These are phyloP conservation scores for Actinernus sp. DNA, from an alignment of 92 coral and sea anemone genomes.

Conservation along the genomic window DNA sequence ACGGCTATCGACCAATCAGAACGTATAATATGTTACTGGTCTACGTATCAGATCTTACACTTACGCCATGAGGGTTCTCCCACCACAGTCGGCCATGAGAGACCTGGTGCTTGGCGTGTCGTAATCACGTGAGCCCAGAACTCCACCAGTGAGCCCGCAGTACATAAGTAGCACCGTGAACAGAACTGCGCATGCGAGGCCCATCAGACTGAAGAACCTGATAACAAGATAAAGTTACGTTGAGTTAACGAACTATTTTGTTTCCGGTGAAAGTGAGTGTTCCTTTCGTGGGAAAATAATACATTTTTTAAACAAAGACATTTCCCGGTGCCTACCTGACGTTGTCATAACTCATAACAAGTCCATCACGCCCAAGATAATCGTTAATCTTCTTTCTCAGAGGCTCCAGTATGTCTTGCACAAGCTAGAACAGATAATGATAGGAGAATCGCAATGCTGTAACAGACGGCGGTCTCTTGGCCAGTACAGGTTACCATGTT, in stretches of 20 bases:
- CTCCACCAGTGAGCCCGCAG: constrained; percentile 50
- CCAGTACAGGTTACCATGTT: too few species aligned
- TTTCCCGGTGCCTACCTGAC: constrained; percentile 58
- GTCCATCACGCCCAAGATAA: constrained; percentile 64
- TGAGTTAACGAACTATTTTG: too few species aligned
- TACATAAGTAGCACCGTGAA: constrained; percentile 63
- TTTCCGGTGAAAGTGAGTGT: too few species aligned
- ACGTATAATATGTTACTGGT: too few species aligned
- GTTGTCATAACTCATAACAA: constrained; percentile 43
- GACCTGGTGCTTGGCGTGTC: constrained; percentile 86
- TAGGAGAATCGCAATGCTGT: background rate
- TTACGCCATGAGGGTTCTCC: constrained; percentile 70
- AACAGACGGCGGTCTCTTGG: too few species aligned
- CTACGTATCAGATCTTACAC: too few species aligned
- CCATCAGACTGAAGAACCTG: constrained; percentile 55
- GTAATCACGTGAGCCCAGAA: constrained; percentile 73
- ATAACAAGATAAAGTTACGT: background rate
- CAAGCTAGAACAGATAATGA: constrained; percentile 32
- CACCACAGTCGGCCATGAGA: constrained; percentile 64
- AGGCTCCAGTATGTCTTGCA: constrained; percentile 40
- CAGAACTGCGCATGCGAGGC: constrained; percentile 50
- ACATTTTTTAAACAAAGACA: too few species aligned
- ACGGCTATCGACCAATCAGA: too few species aligned
- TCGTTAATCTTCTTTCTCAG: constrained; percentile 48
- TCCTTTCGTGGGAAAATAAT: too few species aligned